A percentile compares a stretch with the other conserved stretches of the same genome.
Evolutionary conservation across 2,888 invertebrate species (phyloP).

Genomic region (Leptinotarsa haldemani): DNA sequence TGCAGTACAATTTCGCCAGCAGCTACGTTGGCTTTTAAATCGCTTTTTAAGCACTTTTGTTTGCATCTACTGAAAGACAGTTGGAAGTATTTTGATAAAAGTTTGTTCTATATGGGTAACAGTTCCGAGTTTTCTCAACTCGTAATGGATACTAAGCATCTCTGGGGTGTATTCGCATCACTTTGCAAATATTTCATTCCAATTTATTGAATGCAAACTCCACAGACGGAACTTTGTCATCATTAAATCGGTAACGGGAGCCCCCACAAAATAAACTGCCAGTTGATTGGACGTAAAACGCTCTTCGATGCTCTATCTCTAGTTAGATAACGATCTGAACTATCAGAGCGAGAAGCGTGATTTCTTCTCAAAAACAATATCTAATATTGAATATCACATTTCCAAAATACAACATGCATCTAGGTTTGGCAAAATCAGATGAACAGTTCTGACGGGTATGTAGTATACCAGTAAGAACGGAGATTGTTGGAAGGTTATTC

Average conservation of each 20-base stretch:
- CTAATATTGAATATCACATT: too few species aligned
- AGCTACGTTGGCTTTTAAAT: too few species aligned
- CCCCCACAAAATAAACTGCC: background rate
- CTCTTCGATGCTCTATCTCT: background rate
- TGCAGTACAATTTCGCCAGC: too few species aligned
- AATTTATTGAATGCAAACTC: background rate
- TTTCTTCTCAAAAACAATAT: too few species aligned
- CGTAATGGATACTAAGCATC: background rate
- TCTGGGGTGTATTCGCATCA: background rate
- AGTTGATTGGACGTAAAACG: background rate
- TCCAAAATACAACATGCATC: too few species aligned
- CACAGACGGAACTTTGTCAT: background rate
- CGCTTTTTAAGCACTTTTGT: too few species aligned
- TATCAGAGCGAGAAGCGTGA: too few species aligned
- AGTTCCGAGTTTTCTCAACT: background rate
- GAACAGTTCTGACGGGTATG: too few species aligned
- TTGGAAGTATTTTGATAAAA: background rate
- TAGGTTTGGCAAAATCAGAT: too few species aligned
- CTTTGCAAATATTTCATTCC: background rate
- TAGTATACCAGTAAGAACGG: too few species aligned
- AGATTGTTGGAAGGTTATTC: too few species aligned
- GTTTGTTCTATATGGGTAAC: background rate
- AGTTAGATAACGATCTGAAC: too few species aligned
- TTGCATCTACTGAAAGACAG: background rate
- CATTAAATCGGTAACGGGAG: background rate